These are phyloP conservation scores for Dendrocincla fuliginosa DNA, from an alignment of 2,797 vertebrate species.

Conservation along the genomic window DNA sequence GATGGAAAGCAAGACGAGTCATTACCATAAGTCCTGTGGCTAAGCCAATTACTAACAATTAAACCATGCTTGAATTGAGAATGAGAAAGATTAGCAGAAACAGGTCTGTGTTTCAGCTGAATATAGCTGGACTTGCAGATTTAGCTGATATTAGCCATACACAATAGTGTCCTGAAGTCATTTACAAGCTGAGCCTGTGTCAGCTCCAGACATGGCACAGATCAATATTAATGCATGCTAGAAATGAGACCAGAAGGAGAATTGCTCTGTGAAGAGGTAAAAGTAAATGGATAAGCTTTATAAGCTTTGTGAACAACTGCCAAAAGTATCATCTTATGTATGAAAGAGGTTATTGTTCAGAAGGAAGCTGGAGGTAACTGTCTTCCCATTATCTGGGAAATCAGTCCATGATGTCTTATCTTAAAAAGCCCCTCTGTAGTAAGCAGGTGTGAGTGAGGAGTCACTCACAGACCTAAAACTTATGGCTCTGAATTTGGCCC, in stretches of 20 bases:
- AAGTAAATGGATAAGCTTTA: background rate
- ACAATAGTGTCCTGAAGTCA: background rate
- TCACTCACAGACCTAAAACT: background rate
- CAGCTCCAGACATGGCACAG: background rate
- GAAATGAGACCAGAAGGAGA: background rate
- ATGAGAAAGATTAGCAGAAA: background rate
- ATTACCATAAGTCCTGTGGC: background rate
- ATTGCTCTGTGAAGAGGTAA: background rate
- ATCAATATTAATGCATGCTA: background rate
- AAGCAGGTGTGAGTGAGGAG: background rate
- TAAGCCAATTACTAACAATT: background rate
- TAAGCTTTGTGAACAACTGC: no score
- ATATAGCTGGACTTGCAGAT: background rate
- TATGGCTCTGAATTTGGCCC: background rate
- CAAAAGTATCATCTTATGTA: background rate
- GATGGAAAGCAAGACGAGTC: background rate
- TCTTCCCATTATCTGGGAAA: background rate
- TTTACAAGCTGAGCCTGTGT: background rate
- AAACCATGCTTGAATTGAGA: background rate
- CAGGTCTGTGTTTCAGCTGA: background rate
- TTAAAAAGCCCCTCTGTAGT: background rate
- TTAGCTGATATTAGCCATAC: background rate
- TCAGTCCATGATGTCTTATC: background rate
- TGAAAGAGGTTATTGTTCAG: background rate
- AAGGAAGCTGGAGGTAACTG: background rate